These are phyloP conservation scores for Rhabdornis inornatus DNA, from an alignment of 2,113 vertebrate species.

Conservation along the genomic window DNA sequence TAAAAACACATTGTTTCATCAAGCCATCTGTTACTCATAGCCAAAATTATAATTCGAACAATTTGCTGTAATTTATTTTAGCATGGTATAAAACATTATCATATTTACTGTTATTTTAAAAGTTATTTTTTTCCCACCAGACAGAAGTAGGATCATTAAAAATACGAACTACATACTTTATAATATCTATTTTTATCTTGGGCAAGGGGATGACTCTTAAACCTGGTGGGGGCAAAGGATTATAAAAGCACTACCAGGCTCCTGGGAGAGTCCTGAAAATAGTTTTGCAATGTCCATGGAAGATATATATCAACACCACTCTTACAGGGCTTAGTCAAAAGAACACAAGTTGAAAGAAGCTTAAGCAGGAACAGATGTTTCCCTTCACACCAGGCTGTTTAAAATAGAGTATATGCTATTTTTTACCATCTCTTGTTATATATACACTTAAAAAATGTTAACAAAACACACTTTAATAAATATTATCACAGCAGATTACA, in stretches of 20 bases:
- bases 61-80: conserved; percentile 1
- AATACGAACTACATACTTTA: not conserved
- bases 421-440: conserved; percentile 56
- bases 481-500: conserved; percentile 43
- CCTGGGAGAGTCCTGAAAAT: conserved; percentile 60
- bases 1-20: conserved; percentile 25
- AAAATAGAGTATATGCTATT: conserved; percentile 56
- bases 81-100: not conserved
- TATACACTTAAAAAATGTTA: conserved; percentile 57
- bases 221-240: conserved; percentile 44
- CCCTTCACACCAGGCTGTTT: conserved; percentile 67
- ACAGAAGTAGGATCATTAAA: not conserved
- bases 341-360: conserved; percentile 56
- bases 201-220: conserved; percentile 25
- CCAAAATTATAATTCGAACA: conserved; percentile 1
- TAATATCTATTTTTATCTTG: conserved; percentile 40
- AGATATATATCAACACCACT: conserved; percentile 57
- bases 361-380: conserved; percentile 74
- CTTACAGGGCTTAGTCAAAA: conserved; percentile 52
- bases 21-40: not conserved
- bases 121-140: conserved; percentile 1
- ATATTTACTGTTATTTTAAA: not conserved
- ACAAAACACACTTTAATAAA: conserved; percentile 62
- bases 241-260: conserved; percentile 55
- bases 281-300: conserved; percentile 51